Evolutionary conservation across 2,797 vertebrate species (phyloP), one percentile per base, ranked within the genome.

Genomic region (Emys orbicularis): DNA sequence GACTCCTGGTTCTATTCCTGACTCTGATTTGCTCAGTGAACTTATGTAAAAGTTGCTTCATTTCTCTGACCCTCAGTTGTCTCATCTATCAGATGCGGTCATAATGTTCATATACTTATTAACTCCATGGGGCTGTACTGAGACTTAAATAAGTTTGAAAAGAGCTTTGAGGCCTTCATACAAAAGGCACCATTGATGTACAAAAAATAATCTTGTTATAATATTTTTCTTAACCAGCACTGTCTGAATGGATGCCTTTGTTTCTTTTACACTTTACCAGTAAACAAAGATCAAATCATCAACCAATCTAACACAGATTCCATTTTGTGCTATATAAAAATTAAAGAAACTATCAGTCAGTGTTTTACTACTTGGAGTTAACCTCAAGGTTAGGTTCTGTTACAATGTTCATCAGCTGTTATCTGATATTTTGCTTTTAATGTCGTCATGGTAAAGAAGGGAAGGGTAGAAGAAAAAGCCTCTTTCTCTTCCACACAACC

Each of bases 41-140:
- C 34, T 18, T 29, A 52, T 12, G 11, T 21, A 72, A 91, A 57
- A 41, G 68, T 10, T 7, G 53, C 44, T 83, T 5, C 41, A 90
- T 3, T 79, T 87, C 53, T 21, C 12, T 34, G 27, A 79, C 2
- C 3, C 16, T 79, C n/a, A 85, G 34, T 47, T 29, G n/a, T 11
- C 79, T 37, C n/a, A n/a, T 79, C 54, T 9, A 4, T 61, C 53
- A 47, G 1, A 18, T 12, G 29, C 79, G 56, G 13, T 49, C 37
- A 1, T 3, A 61, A 2, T 15, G 12, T 53, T 80, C 18, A 5
- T 0, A 23, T 34, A 83, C 12, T 50, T 31, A 5, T 21, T 84
- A 44, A 50, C 10, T 47, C 44, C 5, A 56, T 12, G 2, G 68
- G 25, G 0, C 41, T 79, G 54, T 93, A 79, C 11, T 87, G 68